Base-by-base conservation (phyloP, 2,113 vertebrate genomes). In the Piprites chloris region DNA sequence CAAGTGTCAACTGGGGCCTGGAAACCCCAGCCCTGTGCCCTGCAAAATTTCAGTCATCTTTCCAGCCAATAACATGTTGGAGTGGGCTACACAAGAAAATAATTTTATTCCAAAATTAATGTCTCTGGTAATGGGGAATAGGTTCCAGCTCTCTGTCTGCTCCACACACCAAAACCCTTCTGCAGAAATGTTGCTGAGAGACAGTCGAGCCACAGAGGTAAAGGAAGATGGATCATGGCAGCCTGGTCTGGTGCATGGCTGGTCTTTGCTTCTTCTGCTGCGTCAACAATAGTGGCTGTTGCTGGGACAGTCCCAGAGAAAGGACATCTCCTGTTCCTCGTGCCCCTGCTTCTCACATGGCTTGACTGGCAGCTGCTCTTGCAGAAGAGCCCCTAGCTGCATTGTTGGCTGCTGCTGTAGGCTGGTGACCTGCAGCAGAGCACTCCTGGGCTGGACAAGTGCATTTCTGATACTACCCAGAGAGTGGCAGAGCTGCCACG, bases 191-290 rank as follows among this genome's bases (percentile, higher is more conserved):
- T 12, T n/a, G 19, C 47, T 44, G 28, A 62, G 61, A 67, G 32
- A 50, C 32, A 55, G 71, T 4, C 39, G 35, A 73, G 65, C 11
- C 3, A 0, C 15, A 47, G 28, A n/a, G 6, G 8, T 67, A 30
- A 35, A 22, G 19, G 49, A 63, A 80, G 33, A 53, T 0, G 1
- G 49, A 12, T 9, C 0, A 11, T 17, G 35, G 33, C 35, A 33
- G 50, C 18, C 1, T 37, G 55, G 1, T 14, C 72, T 9, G 10
- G 47, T 5, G 14, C 42, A 32, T 0, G 0, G 28, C 24, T 49
- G 32, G 14, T 63, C 22, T 53, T 61, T 24, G 11, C 41, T n/a
- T 27, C 59, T 80, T 33, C 78, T 72, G 30, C n/a, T 56, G 18
- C 23, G 14, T 53, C 37, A 63, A 22, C 28, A n/a, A 4, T 28